Base-by-base conservation (phyloP, 1,140 invertebrate genomes). In the Leptopilina boulardi region DNA sequence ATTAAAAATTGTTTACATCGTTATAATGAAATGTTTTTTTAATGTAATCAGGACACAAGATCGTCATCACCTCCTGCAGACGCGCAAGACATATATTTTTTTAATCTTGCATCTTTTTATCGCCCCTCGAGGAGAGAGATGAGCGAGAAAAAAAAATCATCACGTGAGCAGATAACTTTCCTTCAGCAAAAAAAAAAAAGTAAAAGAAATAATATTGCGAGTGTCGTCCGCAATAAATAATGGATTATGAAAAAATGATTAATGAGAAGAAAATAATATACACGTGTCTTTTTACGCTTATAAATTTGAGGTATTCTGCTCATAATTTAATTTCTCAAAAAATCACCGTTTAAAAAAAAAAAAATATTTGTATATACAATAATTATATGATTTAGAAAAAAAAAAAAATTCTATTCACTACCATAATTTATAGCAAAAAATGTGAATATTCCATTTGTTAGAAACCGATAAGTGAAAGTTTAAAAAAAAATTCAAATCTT, bases 171-270 rank as follows among this genome's bases (percentile, higher is more conserved):
- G 21, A 66, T 66, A 66, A 66, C 59, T 66, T 66, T 66, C 59
- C 23, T 66, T 66, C 59, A 23, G 59, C 59, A 30, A 30, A 30
- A 30, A 66, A 51, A 51, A 26, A 26, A 18, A 15, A 21, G 13
- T 13, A 30, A 30, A 66, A 51, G 18, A 59, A 59, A 21, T 56
- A 19, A 56, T 56, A 30, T 66, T 26, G 26, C 21, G 59, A 66
- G 59, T 66, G 23, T 30, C 59, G 59, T 66, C 59, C 23, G 21
- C n/a, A 66, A 66, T 66, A 66, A 66, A 66, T 66, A 30, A n/a
- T 26, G 23, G 59, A 66, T 30, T n/a, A 30, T 30, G 59, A 66
- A 66, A n/a, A n/a, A 30, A 66, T 66, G 23, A 66, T 66, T 30
- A 66, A 66, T 30, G 26, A 23, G 23, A 66, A 34, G 13, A 34